phyloP scores from a whole-genome alignment of 1,140 invertebrate species.

The Vanessa tameamea region DNA sequence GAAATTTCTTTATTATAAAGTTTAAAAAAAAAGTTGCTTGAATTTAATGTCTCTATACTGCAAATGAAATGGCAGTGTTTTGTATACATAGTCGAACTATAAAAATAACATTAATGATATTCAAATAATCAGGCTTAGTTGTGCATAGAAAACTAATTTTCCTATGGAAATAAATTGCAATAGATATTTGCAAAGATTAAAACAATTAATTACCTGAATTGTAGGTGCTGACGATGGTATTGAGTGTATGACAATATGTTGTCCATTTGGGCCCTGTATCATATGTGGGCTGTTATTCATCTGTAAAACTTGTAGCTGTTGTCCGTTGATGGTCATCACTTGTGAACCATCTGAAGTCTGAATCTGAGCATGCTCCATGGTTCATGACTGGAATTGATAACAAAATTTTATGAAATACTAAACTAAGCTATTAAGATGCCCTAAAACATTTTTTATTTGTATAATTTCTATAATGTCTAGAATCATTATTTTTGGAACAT shows the following conservation, averaged over 20 bases:
- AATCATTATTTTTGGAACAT: too few relatives aligned
- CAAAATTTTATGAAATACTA: too few relatives aligned
- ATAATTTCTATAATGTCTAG: too few relatives aligned
- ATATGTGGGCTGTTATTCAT: constrained; percentile 75
- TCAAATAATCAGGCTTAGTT: not conserved
- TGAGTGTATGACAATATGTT: constrained; percentile 76
- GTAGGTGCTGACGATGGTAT: constrained; percentile 63
- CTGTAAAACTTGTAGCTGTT: constrained; percentile 76
- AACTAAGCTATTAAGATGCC: too few relatives aligned
- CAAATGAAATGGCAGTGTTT: too few relatives aligned
- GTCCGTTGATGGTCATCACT: constrained; percentile 74
- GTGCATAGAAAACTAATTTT: too few relatives aligned
- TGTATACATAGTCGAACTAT: too few relatives aligned
- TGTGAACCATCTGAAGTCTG: constrained; percentile 69
- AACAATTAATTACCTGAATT: constrained; percentile 61
- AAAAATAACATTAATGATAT: too few relatives aligned
- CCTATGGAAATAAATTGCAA: not conserved
- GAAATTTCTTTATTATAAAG: too few relatives aligned
- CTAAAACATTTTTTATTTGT: too few relatives aligned
- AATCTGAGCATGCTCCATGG: constrained; percentile 72
- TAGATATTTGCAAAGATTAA: not conserved
- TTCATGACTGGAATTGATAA: constrained; percentile 44
- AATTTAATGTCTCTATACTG: too few relatives aligned
- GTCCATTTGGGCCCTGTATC: constrained; percentile 75
- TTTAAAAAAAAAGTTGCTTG: too few relatives aligned